Percentiles rank a stretch among this genome's conserved stretches.
Conservation (phyloP, 2,113 vertebrate species). For the Naja naja region DNA sequence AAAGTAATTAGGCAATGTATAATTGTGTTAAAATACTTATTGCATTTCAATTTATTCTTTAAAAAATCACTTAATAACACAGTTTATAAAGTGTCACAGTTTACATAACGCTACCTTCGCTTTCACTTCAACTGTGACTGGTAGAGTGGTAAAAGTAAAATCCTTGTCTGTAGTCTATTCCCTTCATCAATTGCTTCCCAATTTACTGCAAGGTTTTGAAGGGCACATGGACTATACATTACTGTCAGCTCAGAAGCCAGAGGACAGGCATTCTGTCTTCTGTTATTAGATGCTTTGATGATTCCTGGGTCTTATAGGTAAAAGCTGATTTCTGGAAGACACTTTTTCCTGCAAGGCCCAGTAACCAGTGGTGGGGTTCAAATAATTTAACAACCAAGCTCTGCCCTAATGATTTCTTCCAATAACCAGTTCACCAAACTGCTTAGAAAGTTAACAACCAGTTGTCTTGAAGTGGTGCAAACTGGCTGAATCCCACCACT, state of each 20-base stretch:
- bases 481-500: too few species aligned
- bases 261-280: background rate
- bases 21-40: background rate
- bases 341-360: background rate
- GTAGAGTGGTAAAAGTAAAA: background rate
- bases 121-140: background rate
- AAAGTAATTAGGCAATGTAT: background rate
- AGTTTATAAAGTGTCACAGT: background rate
- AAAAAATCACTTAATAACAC: background rate
- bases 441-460: too few species aligned
- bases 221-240: background rate
- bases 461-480: too few species aligned
- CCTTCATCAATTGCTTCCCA: background rate
- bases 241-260: background rate
- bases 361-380: background rate
- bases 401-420: too few species aligned
- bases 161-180: background rate
- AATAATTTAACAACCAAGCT: too few species aligned
- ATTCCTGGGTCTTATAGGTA: background rate
- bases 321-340: background rate
- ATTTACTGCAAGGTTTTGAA: background rate
- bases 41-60: background rate
- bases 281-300: background rate
- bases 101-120: background rate
- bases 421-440: too few species aligned